phyloP scores from a whole-genome alignment of 1,140 invertebrate species.

The Drosophila varians region DNA sequence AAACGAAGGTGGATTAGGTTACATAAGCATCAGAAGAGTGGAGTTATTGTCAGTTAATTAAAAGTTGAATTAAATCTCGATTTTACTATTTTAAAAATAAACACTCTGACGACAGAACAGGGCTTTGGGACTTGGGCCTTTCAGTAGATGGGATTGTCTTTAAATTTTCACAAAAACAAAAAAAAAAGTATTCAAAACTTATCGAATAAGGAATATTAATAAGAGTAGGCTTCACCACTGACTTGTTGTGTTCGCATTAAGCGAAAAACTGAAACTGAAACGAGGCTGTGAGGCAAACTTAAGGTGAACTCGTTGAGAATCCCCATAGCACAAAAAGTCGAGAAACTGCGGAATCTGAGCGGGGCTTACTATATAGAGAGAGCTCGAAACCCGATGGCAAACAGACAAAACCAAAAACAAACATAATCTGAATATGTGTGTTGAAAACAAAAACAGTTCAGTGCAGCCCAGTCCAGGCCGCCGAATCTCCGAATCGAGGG shows the following conservation, averaged over 20 bases:
- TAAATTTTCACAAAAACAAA: conserved; percentile 2
- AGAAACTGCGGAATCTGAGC: conserved; percentile 11
- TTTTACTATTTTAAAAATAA: no score
- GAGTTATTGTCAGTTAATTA: no score
- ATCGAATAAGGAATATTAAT: not conserved
- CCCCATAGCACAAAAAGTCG: no score
- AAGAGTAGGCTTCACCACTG: conserved; percentile 42
- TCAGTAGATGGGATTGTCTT: not conserved
- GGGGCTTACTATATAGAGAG: not conserved
- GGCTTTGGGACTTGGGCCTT: no score
- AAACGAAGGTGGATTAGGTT: not conserved
- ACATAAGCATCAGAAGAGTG: not conserved
- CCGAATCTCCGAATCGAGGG: not conserved
- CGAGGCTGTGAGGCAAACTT: conserved; percentile 55
- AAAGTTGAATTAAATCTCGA: no score
- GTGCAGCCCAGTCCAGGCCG: not conserved
- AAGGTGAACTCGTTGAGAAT: conserved; percentile 74
- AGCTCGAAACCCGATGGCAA: no score
- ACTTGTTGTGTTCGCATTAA: conserved; percentile 74
- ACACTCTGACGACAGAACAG: no score
- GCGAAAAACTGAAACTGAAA: conserved; percentile 72
- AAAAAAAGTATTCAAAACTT: conserved; percentile 10
- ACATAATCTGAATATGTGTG: not conserved
- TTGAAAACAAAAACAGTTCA: not conserved
- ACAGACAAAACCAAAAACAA: not conserved